Evolutionary conservation across 53 echinoderm and acorn worm species (phyloP).

Genomic region (Echinometra lucunter): DNA sequence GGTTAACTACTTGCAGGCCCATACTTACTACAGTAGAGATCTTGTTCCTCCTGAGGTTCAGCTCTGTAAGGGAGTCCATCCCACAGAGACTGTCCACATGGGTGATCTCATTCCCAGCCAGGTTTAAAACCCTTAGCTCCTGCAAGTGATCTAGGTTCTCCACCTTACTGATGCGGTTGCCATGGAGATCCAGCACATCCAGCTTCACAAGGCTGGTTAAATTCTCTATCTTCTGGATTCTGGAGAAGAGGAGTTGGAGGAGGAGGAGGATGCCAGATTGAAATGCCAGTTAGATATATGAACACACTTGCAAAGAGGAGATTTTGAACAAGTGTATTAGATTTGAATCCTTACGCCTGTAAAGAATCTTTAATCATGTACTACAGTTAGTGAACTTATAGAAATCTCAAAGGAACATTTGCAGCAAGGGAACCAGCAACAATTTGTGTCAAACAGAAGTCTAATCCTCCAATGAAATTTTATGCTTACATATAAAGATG

Average conservation of each 20-base stretch:
- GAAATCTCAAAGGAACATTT: no score
- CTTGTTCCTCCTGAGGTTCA: constrained; percentile 94
- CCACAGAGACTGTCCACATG: constrained; percentile 85
- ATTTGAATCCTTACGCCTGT: no score
- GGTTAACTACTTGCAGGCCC: no score
- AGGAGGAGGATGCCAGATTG: background rate
- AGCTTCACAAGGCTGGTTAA: constrained; percentile 85
- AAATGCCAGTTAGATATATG: background rate
- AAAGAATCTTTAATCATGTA: no score
- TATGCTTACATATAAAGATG: no score
- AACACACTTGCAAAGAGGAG: background rate
- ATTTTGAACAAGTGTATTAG: background rate
- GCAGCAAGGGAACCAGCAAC: no score
- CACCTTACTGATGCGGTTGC: constrained; percentile 90
- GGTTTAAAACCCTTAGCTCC: constrained; percentile 93
- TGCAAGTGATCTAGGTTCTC: constrained; percentile 91
- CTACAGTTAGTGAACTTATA: no score
- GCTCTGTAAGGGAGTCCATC: constrained; percentile 94
- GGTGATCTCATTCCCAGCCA: constrained; percentile 92
- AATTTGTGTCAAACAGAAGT: no score
- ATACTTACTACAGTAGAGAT: constrained; percentile 89
- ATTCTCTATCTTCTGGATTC: constrained; percentile 94
- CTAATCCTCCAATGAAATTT: no score
- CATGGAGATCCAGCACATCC: constrained; percentile 99
- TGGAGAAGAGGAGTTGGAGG: background rate